Percentiles rank a stretch among this genome's conserved stretches.
phyloP scores from a whole-genome alignment of 1,140 invertebrate species.

The Drosophila parabipectinata region DNA sequence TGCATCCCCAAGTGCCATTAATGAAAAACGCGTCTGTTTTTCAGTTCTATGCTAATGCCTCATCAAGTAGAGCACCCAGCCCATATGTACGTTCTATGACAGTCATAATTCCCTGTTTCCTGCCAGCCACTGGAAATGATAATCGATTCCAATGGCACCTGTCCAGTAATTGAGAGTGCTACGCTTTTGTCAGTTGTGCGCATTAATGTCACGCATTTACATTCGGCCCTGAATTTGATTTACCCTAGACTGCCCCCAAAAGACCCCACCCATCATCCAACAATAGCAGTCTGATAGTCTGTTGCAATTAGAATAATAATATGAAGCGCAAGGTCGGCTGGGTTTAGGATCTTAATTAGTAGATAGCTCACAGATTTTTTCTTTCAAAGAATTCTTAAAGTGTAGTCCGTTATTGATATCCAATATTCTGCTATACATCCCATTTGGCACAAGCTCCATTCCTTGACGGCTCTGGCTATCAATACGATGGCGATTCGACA shows the following conservation, averaged over 20 bases:
- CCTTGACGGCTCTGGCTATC: background rate
- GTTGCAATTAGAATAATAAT: slow-evolving; percentile 18
- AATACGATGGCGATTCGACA: background rate
- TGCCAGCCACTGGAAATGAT: slow-evolving; percentile 34
- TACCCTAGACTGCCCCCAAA: background rate
- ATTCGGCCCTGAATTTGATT: slow-evolving; percentile 18
- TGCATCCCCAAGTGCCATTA: background rate
- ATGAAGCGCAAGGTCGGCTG: background rate
- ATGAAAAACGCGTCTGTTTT: background rate
- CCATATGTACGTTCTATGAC: slow-evolving; percentile 22
- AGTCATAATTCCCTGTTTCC: slow-evolving; percentile 12
- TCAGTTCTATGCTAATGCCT: background rate
- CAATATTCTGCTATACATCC: no score
- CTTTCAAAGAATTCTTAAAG: no score
- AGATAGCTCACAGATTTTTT: background rate
- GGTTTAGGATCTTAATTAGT: background rate
- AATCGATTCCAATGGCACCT: slow-evolving; percentile 69
- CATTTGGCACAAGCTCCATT: background rate
- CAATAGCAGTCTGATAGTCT: background rate
- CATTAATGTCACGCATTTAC: slow-evolving; percentile 62
- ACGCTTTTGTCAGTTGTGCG: slow-evolving; percentile 46
- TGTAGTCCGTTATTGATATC: no score
- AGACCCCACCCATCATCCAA: background rate
- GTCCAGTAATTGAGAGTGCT: slow-evolving; percentile 8
- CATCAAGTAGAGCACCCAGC: background rate